Evolutionary conservation across 2,113 vertebrate species (phyloP).

Genomic region (Alosa alosa): DNA sequence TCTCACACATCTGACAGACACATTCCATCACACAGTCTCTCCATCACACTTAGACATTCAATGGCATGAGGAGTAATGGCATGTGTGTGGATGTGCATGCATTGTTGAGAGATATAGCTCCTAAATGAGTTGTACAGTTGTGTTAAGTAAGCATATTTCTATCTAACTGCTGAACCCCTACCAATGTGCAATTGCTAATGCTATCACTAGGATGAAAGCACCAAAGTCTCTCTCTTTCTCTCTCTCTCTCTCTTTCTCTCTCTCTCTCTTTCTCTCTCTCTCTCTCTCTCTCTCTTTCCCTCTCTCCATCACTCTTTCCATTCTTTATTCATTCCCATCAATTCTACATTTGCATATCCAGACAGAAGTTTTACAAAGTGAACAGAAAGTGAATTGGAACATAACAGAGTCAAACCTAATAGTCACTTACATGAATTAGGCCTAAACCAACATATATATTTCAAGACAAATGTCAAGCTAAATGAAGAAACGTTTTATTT

Average conservation of each 20-base stretch:
- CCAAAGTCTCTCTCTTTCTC: background rate
- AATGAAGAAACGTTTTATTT: no score
- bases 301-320: background rate
- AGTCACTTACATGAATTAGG: no score
- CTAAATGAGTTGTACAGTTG: background rate
- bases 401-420: no score
- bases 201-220: background rate
- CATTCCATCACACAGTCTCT: slow-evolving; percentile 18
- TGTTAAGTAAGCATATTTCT: background rate
- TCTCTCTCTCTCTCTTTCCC: no score
- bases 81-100: background rate
- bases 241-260: background rate
- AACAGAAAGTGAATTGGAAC: no score
- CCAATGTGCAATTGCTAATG: background rate
- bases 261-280: no score
- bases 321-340: no score
- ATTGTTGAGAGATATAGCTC: background rate
- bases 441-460: no score
- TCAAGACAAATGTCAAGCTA: no score
- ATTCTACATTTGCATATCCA: no score
- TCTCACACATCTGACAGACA: background rate
- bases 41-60: background rate
- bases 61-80: background rate
- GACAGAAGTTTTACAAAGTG: no score
- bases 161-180: background rate